Evolutionary conservation across 2,888 invertebrate species (phyloP).

Genomic region (Lycia hirtaria): DNA sequence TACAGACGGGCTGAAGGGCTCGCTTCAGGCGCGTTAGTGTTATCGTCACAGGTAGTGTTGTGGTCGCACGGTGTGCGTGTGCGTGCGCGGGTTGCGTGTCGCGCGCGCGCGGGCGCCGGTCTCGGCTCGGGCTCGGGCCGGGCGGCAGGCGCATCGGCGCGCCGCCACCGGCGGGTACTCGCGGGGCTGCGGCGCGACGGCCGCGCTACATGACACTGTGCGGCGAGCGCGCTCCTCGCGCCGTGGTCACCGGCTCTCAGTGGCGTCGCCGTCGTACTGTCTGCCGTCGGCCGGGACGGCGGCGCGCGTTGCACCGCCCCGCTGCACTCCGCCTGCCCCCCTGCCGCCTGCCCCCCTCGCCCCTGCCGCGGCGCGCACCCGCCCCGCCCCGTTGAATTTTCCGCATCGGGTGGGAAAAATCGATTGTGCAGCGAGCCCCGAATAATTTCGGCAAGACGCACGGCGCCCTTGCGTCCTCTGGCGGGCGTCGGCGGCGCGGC

Average conservation of each 20-base stretch:
- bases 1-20: conserved; percentile 79
- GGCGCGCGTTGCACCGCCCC: conserved; percentile 84
- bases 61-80: conserved; percentile 53
- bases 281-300: conserved; percentile 73
- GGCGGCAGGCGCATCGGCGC: conserved; percentile 80
- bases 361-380: conserved; percentile 62
- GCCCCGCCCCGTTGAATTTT: conserved; percentile 84
- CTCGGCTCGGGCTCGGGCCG: conserved; percentile 75
- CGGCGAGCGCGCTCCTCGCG: conserved; percentile 83
- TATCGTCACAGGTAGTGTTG: conserved; percentile 59
- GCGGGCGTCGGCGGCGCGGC: conserved; percentile 53
- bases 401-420: conserved; percentile 86
- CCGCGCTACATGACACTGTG: conserved; percentile 83
- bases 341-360: conserved; percentile 64
- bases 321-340: conserved; percentile 83
- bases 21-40: conserved; percentile 73
- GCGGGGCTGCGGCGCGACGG: conserved; percentile 79
- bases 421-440: conserved; percentile 85
- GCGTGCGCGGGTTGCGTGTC: conserved; percentile 64
- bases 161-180: conserved; percentile 78
- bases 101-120: conserved; percentile 57
- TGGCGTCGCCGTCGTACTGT: conserved; percentile 86
- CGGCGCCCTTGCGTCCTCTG: conserved; percentile 81
- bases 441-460: conserved; percentile 85
- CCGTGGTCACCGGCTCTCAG: conserved; percentile 84